These are phyloP conservation scores for Sceloporus undulatus DNA, from an alignment of 2,113 vertebrate species.

Conservation along the genomic window DNA sequence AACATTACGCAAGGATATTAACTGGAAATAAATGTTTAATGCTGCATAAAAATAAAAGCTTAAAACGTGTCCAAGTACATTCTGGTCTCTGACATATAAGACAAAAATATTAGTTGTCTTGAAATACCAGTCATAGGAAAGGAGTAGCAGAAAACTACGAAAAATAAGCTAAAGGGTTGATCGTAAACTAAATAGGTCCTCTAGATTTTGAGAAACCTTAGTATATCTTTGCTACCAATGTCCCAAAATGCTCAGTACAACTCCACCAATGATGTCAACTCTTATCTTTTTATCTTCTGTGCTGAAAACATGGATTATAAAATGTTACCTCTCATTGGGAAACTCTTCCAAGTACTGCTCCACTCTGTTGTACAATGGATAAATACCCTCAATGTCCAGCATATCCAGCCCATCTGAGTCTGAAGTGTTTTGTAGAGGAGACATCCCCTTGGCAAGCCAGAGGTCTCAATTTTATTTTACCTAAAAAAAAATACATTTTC, in stretches of 20 bases:
- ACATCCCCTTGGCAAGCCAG: conserved; percentile 88
- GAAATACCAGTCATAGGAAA: not conserved
- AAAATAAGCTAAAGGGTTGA: not conserved
- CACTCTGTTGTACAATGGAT: conserved; percentile 90
- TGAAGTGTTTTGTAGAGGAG: conserved; percentile 92
- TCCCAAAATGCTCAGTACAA: not conserved
- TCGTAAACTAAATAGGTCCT: not conserved
- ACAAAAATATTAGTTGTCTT: not conserved
- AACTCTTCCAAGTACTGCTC: conserved; percentile 92
- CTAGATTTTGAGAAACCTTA: no score
- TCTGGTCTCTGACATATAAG: not conserved
- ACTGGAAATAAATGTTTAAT: not conserved
- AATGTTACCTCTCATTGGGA: conserved; percentile 90
- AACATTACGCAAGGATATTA: not conserved
- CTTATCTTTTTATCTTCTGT: not conserved
- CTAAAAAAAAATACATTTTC: conserved; percentile 71
- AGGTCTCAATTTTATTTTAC: conserved; percentile 81
- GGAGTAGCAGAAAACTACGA: not conserved
- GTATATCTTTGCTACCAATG: not conserved
- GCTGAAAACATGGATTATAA: not conserved
- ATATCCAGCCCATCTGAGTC: conserved; percentile 95
- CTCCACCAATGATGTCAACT: not conserved
- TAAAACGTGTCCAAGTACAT: not conserved
- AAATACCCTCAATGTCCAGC: conserved; percentile 94
- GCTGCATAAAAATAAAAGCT: not conserved